These are phyloP conservation scores for Notolabrus celidotus DNA, from an alignment of 2,797 vertebrate genomes.

Conservation along the genomic window DNA sequence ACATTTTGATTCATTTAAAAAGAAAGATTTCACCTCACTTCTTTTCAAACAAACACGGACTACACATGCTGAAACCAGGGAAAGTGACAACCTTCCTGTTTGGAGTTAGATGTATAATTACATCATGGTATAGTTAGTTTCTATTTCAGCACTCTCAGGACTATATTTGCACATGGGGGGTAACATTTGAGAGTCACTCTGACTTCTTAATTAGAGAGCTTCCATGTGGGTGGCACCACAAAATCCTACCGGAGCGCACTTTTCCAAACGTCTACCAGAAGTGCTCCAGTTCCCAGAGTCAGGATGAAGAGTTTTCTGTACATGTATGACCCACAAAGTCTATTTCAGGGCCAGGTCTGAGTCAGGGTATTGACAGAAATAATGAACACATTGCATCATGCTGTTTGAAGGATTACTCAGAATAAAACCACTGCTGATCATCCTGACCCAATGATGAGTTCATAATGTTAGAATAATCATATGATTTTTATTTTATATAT, in stretches of 20 bases:
- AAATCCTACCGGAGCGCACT: slow-evolving; percentile 53
- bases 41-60: not conserved
- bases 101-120: slow-evolving; percentile 64
- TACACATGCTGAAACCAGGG: slow-evolving; percentile 1
- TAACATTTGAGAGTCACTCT: slow-evolving; percentile 63
- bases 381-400: slow-evolving; percentile 3
- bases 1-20: not conserved
- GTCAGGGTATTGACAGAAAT: not conserved
- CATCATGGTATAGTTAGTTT: slow-evolving; percentile 66
- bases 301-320: slow-evolving; percentile 11
- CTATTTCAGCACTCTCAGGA: slow-evolving; percentile 63
- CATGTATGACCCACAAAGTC: slow-evolving; percentile 16
- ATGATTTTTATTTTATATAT: too few relatives aligned
- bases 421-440: not conserved
- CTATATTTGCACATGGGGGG: slow-evolving; percentile 72
- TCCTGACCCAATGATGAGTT: not conserved
- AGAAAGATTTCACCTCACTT: not conserved
- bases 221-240: slow-evolving; percentile 61
- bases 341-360: not conserved
- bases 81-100: slow-evolving; percentile 54
- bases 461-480: not conserved
- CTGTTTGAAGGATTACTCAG: not conserved
- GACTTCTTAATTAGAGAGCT: slow-evolving; percentile 78
- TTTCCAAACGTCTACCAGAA: slow-evolving; percentile 33
- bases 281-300: slow-evolving; percentile 59